Conservation (phyloP, 2,888 invertebrate genomes). For the Sminthurides aquaticus region DNA sequence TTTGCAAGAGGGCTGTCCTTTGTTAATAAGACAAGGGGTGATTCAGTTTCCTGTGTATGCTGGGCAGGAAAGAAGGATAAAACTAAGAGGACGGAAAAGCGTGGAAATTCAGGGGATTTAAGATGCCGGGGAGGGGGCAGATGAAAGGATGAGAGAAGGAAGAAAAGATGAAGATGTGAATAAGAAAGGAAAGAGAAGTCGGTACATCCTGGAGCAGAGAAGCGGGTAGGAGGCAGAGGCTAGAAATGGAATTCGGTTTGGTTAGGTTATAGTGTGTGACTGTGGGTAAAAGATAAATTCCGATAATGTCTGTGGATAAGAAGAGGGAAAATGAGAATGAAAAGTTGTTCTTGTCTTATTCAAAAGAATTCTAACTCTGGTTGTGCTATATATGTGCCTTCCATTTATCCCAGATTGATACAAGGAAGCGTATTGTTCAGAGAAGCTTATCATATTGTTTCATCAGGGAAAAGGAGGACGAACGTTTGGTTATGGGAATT, state of each 20-base stretch:
- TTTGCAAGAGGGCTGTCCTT: too few species aligned
- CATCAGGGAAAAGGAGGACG: neutral
- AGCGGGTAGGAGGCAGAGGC: too few species aligned
- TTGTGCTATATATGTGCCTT: neutral
- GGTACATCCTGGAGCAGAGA: too few species aligned
- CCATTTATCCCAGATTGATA: neutral
- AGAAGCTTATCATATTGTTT: constrained; percentile 9
- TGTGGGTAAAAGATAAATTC: neutral
- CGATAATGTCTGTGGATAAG: neutral
- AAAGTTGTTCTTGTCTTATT: too few species aligned
- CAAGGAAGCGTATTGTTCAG: neutral
- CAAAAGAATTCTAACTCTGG: neutral
- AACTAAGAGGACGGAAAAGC: too few species aligned
- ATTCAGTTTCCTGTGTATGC: too few species aligned
- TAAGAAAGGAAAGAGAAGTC: neutral
- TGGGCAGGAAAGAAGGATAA: too few species aligned
- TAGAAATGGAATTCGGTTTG: too few species aligned
- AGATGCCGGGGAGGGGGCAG: too few species aligned
- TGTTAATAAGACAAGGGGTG: too few species aligned
- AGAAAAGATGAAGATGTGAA: neutral
- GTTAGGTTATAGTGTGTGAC: neutral
- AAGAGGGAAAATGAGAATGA: neutral
- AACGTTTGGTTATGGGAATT: too few species aligned
- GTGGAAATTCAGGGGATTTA: too few species aligned
- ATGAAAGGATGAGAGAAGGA: neutral